Evolutionary conservation across 2,113 vertebrate species (phyloP), one percentile per base, ranked within the genome.

Genomic region (Serilophus lunatus): DNA sequence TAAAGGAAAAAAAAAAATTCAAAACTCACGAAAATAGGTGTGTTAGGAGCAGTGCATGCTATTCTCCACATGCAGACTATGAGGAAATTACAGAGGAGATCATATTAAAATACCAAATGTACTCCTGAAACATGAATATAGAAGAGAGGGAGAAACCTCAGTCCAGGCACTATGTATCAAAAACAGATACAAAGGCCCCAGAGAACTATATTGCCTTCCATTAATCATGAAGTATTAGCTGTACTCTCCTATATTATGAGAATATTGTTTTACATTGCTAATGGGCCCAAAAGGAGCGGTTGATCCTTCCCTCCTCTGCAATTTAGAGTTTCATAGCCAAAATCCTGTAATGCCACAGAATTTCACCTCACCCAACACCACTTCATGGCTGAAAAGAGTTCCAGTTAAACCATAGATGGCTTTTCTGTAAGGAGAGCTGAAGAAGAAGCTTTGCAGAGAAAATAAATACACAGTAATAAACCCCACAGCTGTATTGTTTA

Each of bases 381-480:
- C 47, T 63, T 75, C 68, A 68, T 56, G 66, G 49, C 59, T 66
- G 28, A 92, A 77, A 71, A 79, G n/a, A 35, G 56, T 60, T 26
- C 22, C 75, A 72, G 50, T 47, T 77, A 95, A 96, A 79, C 47
- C 69, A 60, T 76, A 88, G 72, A 82, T 77, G 75, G 68, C 81
- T 28, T 82, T 96, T 91, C 71, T 79, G 71, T 71, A 61, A 50
- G 56, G 29, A 93, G 54, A 64, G 40, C 31, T 76, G 65, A 44
- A 79, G 59, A 90, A 82, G 54, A n/a, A 89, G 45, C 28, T 93
- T 89, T 91, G 47, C 54, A 65, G 23, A 85, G 79, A 90, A 92
- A 94, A 94, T 80, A 90, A 95, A 60, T 23, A 31, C 20, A 60
- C 23, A 63, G 54, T 59, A 95, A 92, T 85, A 88, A 92, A 82